Base-by-base conservation (phyloP, 2,888 invertebrate genomes). In the Diabrotica balteata region DNA sequence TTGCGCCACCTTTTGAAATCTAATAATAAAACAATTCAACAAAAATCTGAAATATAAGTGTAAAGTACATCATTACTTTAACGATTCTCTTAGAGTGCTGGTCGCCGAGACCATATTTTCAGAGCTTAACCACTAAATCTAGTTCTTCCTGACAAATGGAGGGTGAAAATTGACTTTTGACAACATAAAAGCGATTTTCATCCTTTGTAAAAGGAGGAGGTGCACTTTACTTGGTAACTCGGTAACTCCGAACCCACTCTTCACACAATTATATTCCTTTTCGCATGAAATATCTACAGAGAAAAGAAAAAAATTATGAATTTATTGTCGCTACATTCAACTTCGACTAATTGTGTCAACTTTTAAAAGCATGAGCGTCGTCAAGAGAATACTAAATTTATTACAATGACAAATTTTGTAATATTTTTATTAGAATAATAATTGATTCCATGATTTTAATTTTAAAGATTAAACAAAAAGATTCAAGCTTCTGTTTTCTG, bases 131-230 rank as follows among this genome's bases (percentile, higher is more conserved):
- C 72, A 73, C 72, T 75, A 73, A 78, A 76, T 76, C 73, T 76
- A 72, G 72, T 77, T 78, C 77, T 81, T 76, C 77, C 71, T 75
- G 78, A 75, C 79, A 83, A 84, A 83, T 83, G 82, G 83, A 82
- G 80, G 79, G 81, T 82, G 81, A 81, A 84, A 84, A 83, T 83
- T 82, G 82, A 82, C 81, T 82, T 82, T 81, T 78, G 77, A 81
- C 79, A 78, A 78, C 78, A 77, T 81, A 80, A 82, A 82, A 80
- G 82, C 81, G 77, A 74, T 73, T 74, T 72, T 72, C 70, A 70
- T 10, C 17, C 71, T 81, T 80, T 82, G 79, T 79, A 75, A 51
- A 50, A 64, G 69, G 73, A 17, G 17, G 17, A 75, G 71, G 72
- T 75, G 78, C 77, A 75, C 76, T 76, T 65, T 67, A 67, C 70